phyloP scores from a whole-genome alignment of 2,888 invertebrate species.

The Eucera pruinosa region DNA sequence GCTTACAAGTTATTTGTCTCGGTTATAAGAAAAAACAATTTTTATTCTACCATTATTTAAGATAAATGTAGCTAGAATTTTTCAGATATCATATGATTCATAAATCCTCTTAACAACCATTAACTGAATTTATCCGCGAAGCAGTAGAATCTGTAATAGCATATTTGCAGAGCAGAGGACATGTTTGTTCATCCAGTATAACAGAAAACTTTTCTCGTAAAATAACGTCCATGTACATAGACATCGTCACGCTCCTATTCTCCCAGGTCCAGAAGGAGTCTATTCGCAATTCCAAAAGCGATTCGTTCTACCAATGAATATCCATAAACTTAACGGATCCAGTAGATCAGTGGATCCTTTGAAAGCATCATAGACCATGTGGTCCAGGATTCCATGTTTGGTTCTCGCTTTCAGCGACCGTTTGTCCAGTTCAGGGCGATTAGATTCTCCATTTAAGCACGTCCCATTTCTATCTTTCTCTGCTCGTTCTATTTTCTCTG shows the following conservation, averaged over 20 bases:
- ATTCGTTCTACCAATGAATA: conserved; percentile 65
- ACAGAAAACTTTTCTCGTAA: conserved; percentile 63
- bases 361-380: conserved; percentile 61
- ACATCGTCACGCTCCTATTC: conserved; percentile 32
- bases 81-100: too few relatives aligned
- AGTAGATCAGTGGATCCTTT: conserved; percentile 61
- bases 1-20: too few relatives aligned
- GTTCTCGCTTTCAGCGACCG: conserved; percentile 16
- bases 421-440: conserved; percentile 37
- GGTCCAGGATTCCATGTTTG: conserved; percentile 41
- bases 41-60: background rate
- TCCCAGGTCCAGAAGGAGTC: conserved; percentile 34
- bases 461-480: conserved; percentile 3
- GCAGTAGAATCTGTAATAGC: conserved; percentile 23
- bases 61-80: background rate
- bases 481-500: background rate
- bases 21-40: background rate
- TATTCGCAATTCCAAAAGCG: conserved; percentile 44
- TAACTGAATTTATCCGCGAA: conserved; percentile 32
- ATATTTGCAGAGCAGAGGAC: conserved; percentile 35
- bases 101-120: conserved; percentile 11
- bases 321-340: conserved; percentile 61
- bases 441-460: conserved; percentile 29
- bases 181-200: conserved; percentile 43
- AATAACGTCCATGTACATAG: conserved; percentile 36